A percentile compares a stretch with the other conserved stretches of the same genome.
Evolutionary conservation across 2,797 vertebrate species (phyloP).

Genomic region (Simalia tracyae): DNA sequence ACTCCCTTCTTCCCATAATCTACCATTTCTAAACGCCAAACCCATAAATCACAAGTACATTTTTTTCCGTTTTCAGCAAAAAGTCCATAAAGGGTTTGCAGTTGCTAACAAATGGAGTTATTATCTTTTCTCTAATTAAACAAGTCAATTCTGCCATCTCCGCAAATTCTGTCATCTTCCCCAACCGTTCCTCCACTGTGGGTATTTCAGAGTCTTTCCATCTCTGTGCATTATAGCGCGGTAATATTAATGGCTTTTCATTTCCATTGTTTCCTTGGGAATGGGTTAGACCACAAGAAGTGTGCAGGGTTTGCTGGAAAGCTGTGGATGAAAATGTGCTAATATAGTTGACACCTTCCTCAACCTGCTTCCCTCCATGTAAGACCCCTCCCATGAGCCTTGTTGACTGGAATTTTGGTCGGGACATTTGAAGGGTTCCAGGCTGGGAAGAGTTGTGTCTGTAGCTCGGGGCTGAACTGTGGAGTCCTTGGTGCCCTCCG

Average conservation of each 20-base stretch:
- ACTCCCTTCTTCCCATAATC: not conserved
- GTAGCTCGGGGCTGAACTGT: not conserved
- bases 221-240: not conserved
- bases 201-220: not conserved
- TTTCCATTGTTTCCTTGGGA: not conserved
- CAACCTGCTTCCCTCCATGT: not conserved
- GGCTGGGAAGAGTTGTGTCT: not conserved
- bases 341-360: not conserved
- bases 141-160: not conserved
- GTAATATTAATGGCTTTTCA: not conserved
- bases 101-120: not conserved
- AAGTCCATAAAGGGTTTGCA: not conserved
- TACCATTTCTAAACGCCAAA: not conserved
- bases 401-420: not conserved
- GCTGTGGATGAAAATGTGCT: not conserved
- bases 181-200: not conserved
- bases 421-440: not conserved
- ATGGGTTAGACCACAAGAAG: not conserved
- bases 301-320: not conserved
- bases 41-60: not conserved
- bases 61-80: not conserved
- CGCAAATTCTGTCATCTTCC: not conserved
- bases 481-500: not conserved
- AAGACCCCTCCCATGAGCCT: not conserved
- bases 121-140: not conserved